Evolutionary conservation across 2,888 invertebrate species (phyloP).

Genomic region (Standfussiana lucernea): DNA sequence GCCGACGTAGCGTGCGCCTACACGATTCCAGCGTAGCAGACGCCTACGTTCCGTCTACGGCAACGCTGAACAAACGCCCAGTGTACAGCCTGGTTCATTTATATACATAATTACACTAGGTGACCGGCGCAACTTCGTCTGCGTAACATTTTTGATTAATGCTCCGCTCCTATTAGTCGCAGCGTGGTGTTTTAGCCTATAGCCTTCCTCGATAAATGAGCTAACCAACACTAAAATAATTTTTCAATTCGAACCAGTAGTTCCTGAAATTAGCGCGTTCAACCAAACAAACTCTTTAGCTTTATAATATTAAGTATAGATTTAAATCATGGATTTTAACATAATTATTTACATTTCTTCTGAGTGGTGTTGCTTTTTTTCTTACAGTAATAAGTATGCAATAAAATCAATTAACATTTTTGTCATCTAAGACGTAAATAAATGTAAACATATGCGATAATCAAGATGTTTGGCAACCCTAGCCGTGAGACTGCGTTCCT

Average conservation of each 20-base stretch:
- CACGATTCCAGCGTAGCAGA: conserved; percentile 3
- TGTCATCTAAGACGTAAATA: conserved; percentile 1
- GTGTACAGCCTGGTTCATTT: neutral
- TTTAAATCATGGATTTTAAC: too few species aligned
- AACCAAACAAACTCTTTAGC: too few species aligned
- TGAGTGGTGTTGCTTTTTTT: neutral
- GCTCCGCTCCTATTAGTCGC: too few species aligned
- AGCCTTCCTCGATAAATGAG: too few species aligned
- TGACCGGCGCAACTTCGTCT: too few species aligned
- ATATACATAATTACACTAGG: neutral
- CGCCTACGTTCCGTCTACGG: conserved; percentile 14
- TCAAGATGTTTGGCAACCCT: conserved; percentile 57
- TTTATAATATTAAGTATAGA: too few species aligned
- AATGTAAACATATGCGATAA: conserved; percentile 19
- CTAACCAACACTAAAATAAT: too few species aligned
- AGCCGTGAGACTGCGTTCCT: conserved; percentile 58
- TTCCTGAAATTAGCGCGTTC: too few species aligned
- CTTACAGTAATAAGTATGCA: neutral
- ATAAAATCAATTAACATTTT: neutral
- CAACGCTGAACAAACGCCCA: conserved; percentile 18
- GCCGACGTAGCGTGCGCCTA: neutral
- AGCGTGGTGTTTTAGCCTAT: too few species aligned
- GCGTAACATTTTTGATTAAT: too few species aligned
- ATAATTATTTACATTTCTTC: too few species aligned
- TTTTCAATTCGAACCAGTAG: too few species aligned